Conservation (phyloP, 2,888 invertebrate genomes). For the Osmoderma eremita region DNA sequence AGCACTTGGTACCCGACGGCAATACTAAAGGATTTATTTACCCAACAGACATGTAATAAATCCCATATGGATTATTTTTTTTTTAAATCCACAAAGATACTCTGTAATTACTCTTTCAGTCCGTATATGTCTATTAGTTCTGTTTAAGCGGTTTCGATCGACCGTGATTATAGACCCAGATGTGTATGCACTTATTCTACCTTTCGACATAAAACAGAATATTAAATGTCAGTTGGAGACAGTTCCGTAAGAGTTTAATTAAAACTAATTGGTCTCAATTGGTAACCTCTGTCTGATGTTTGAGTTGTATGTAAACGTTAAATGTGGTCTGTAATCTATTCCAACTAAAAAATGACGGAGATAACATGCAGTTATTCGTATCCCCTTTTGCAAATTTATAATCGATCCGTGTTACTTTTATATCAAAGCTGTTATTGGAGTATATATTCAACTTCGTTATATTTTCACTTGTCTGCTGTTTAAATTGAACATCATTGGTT, state of each 20-base stretch:
- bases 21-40: slow-evolving; percentile 31
- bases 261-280: slow-evolving; percentile 32
- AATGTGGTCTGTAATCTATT: slow-evolving; percentile 13
- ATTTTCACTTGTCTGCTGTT: too few species aligned
- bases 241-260: slow-evolving; percentile 27
- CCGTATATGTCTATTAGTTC: slow-evolving; percentile 35
- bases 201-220: slow-evolving; percentile 34
- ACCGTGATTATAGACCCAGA: slow-evolving; percentile 23
- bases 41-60: slow-evolving; percentile 32
- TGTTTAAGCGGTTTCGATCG: slow-evolving; percentile 28
- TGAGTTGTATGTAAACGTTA: slow-evolving; percentile 7
- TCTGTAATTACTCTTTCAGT: slow-evolving; percentile 24
- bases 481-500: too few species aligned
- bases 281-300: slow-evolving; percentile 18
- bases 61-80: slow-evolving; percentile 27
- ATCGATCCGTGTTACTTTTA: too few species aligned
- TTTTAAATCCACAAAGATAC: slow-evolving; percentile 19
- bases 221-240: slow-evolving; percentile 16
- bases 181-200: slow-evolving; percentile 17
- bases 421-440: too few species aligned
- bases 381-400: not conserved
- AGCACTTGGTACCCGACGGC: not conserved
- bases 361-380: not conserved
- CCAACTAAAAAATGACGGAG: not conserved
- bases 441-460: too few species aligned